Conservation (phyloP, 1,140 invertebrate species). For the Oryctes rhinoceros region DNA sequence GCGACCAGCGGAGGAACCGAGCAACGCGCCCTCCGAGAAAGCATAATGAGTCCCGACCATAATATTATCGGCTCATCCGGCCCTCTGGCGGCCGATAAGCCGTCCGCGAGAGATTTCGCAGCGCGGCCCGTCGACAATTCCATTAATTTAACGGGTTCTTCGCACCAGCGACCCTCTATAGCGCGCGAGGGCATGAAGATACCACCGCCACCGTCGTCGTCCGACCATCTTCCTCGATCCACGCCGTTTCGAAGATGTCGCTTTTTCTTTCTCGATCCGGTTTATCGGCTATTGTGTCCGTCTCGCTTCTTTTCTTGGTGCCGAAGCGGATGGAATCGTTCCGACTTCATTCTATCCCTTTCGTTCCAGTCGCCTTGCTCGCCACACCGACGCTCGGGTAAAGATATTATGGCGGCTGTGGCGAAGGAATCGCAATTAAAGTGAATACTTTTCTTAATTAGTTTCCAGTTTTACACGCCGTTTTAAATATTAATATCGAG, state of each 20-base stretch:
- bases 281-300: neutral
- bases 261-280: neutral
- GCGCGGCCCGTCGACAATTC: constrained; percentile 53
- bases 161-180: constrained; percentile 40
- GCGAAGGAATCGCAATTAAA: constrained; percentile 52
- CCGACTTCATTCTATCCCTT: neutral
- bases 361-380: neutral
- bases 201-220: no score
- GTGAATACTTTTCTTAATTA: constrained; percentile 56
- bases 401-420: constrained; percentile 50
- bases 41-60: constrained; percentile 50
- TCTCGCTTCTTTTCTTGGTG: neutral
- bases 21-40: constrained; percentile 34
- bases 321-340: neutral
- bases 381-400: neutral
- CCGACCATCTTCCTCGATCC: neutral
- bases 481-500: constrained; percentile 54
- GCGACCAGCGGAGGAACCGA: neutral
- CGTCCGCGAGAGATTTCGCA: constrained; percentile 53
- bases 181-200: neutral
- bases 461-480: constrained; percentile 54
- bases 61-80: constrained; percentile 52
- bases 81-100: constrained; percentile 54
- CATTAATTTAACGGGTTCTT: constrained; percentile 54
- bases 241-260: neutral